A percentile compares a stretch with the other conserved stretches of the same genome.
These are phyloP conservation scores for Melanotaenia parkinsoni DNA, from an alignment of 2,797 vertebrate genomes.

Conservation along the genomic window DNA sequence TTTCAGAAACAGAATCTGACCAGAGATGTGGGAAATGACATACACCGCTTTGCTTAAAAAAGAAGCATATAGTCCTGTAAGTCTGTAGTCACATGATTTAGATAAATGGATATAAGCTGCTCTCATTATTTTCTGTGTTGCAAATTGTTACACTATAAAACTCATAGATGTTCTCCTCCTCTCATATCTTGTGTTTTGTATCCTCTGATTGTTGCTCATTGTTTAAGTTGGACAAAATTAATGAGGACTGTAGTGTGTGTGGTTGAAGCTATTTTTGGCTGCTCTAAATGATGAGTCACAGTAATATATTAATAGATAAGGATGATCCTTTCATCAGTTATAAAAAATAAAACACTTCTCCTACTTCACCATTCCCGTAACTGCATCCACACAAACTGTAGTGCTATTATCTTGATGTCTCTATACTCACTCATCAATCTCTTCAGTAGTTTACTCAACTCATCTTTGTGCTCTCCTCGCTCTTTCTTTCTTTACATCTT, in stretches of 20 bases:
- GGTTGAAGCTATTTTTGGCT: slow-evolving; percentile 68
- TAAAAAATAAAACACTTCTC: slow-evolving; percentile 40
- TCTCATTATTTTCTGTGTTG: background rate
- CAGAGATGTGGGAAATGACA: background rate
- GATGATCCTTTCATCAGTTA: slow-evolving; percentile 61
- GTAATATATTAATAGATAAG: slow-evolving; percentile 65
- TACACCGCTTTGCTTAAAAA: background rate
- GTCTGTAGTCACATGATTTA: background rate
- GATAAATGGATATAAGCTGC: background rate
- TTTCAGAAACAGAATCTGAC: background rate
- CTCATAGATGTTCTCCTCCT: background rate
- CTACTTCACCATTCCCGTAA: slow-evolving; percentile 7
- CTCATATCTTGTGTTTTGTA: slow-evolving; percentile 10
- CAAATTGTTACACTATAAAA: background rate
- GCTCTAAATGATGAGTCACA: slow-evolving; percentile 71
- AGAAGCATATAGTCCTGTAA: background rate
- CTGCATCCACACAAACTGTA: slow-evolving; percentile 24
- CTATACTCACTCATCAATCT: slow-evolving; percentile 15
- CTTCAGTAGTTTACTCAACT: slow-evolving; percentile 17
- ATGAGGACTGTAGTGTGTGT: slow-evolving; percentile 30
- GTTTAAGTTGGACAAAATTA: slow-evolving; percentile 45
- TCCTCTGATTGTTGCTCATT: slow-evolving; percentile 31
- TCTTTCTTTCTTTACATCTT: slow-evolving; percentile 16
- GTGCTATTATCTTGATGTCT: slow-evolving; percentile 28
- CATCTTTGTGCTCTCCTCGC: background rate